Conservation (phyloP, 2,888 invertebrate species). For the Ischnus inquisitorius region DNA sequence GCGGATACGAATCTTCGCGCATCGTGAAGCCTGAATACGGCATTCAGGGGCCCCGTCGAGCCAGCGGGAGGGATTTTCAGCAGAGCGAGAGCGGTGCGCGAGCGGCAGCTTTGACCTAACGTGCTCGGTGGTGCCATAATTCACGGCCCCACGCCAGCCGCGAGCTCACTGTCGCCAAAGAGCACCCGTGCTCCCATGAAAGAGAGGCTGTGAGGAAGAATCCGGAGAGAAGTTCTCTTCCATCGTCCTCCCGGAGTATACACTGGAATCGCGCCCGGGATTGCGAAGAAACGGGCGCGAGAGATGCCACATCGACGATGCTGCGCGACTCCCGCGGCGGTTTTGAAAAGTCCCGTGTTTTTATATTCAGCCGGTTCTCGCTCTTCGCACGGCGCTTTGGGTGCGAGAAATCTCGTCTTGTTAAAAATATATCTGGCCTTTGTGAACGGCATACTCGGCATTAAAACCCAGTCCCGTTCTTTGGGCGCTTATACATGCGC, state of each 20-base stretch:
- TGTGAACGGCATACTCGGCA: conserved; percentile 63
- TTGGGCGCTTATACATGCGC: background rate
- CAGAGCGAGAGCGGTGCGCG: conserved; percentile 29
- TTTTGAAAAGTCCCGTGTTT: conserved; percentile 67
- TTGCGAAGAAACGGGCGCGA: conserved; percentile 36
- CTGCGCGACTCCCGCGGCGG: conserved; percentile 65
- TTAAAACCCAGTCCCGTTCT: background rate
- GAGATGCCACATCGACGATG: conserved; percentile 5
- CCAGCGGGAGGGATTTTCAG: conserved; percentile 47
- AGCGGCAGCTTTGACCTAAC: conserved; percentile 71
- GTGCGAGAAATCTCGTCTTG: conserved; percentile 69
- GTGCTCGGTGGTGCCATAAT: conserved; percentile 68
- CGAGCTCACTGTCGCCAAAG: conserved; percentile 67
- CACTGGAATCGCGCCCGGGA: conserved; percentile 44
- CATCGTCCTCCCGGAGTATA: conserved; percentile 21
- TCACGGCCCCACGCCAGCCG: conserved; percentile 67
- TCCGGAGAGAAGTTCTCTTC: conserved; percentile 38
- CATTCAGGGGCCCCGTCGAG: conserved; percentile 72
- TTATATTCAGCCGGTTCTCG: conserved; percentile 60
- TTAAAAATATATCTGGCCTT: conserved; percentile 77
- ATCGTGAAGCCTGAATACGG: conserved; percentile 71
- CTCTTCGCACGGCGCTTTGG: conserved; percentile 48
- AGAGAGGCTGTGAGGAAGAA: conserved; percentile 38
- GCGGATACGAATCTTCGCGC: conserved; percentile 71
- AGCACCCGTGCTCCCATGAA: conserved; percentile 56